Percentiles rank a stretch among this genome's conserved stretches.
phyloP scores from a whole-genome alignment of 2,797 vertebrate species.

The Eulemur albifrons region DNA sequence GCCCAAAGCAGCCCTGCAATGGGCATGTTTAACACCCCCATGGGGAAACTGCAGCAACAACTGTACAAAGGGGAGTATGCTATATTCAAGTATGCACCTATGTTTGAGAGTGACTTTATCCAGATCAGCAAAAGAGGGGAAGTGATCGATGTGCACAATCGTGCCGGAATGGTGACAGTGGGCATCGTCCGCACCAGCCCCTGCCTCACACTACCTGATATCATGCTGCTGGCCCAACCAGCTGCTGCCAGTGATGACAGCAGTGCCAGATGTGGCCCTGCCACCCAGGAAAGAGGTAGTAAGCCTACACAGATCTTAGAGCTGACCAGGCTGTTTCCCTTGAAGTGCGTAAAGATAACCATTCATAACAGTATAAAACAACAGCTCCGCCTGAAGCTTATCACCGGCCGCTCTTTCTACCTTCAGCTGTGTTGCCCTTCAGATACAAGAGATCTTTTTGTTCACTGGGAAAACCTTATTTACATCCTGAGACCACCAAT shows the following conservation, averaged over 20 bases:
- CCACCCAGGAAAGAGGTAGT: neutral
- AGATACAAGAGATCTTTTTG: conserved; percentile 3
- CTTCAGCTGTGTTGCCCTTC: neutral
- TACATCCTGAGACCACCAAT: neutral
- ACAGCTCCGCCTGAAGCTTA: neutral
- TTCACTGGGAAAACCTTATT: conserved; percentile 35
- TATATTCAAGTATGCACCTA: neutral
- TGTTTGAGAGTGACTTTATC: conserved; percentile 41
- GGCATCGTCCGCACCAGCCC: neutral
- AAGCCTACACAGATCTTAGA: neutral
- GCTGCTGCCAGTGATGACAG: neutral
- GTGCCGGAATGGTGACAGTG: neutral
- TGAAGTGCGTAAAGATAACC: neutral
- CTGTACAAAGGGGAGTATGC: neutral
- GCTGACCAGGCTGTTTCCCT: conserved; percentile 20
- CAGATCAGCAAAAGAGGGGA: conserved; percentile 23
- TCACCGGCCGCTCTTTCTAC: neutral
- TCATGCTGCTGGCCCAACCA: neutral
- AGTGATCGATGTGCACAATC: neutral
- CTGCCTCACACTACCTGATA: neutral
- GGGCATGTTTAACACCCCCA: neutral
- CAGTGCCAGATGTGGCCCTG: neutral
- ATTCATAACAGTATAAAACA: neutral
- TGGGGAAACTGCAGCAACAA: conserved; percentile 3
- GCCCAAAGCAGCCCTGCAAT: neutral